Base-by-base conservation (phyloP, 1,140 invertebrate genomes). In the Campoletis sonorensis region DNA sequence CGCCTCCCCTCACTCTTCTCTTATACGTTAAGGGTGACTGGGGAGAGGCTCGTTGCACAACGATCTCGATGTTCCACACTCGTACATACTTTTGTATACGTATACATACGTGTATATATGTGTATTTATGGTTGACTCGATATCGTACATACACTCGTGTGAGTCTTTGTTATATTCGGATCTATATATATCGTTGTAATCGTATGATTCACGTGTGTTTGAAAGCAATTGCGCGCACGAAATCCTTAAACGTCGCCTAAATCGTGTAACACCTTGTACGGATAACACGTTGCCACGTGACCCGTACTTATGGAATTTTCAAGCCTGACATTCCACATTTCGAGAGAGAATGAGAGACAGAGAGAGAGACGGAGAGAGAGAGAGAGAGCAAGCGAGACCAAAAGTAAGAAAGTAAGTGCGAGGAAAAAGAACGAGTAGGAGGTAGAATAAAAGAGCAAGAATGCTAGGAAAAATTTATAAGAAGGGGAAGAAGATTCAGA, bases 231-330 rank as follows among this genome's bases (percentile, higher is more conserved):
- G 76, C 58, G 30, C 61, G 33, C 76, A 64, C 54, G 76, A 64
- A 78, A 78, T 78, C 76, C 76, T 78, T 78, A 78, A 78, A 78
- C 58, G 76, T 64, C 54, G 76, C 30, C 58, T 78, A 78, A 78
- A 78, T 78, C 33, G 54, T 78, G 76, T 64, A 78, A 78, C 76
- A 78, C 76, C 76, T 78, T 64, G 76, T 78, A 40, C 76, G 76
- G 16, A 61, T 61, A 70, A 70, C 67, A 27, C 72, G n/a, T 26
- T 27, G 21, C 51, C 67, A 70, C 67, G 67, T 77, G 51, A 77
- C 73, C 73, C 33, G 27, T 30, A 70, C 67, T 70, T 70, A 70
- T 70, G 30, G 67, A 70, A 70, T 70, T 70, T 70, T 70, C 67
- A 33, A 33, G 27, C 67, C 16, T 18, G 67, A 70, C 27, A n/a